These are phyloP conservation scores for Caenorhabditis imperialis DNA, from an alignment of 2,888 invertebrate species.

Conservation along the genomic window DNA sequence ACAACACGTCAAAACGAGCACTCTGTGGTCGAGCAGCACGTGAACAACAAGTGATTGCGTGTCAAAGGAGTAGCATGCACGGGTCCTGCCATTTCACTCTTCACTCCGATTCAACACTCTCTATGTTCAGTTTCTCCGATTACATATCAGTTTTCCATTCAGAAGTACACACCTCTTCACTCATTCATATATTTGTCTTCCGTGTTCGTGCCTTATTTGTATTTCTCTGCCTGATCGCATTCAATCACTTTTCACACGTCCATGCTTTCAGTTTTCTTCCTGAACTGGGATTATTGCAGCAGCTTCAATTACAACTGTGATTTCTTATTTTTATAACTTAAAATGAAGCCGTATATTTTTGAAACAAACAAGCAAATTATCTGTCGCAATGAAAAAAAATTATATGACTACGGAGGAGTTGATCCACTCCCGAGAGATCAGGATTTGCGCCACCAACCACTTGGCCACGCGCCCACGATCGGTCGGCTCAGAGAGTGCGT, in stretches of 20 bases:
- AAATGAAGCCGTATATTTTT: too few species aligned
- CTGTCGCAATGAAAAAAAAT: too few species aligned
- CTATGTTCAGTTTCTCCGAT: neutral
- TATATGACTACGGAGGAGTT: too few species aligned
- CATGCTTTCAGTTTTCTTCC: constrained; percentile 22
- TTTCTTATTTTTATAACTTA: constrained; percentile 8
- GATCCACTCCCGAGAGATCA: too few species aligned
- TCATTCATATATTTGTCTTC: constrained; percentile 3
- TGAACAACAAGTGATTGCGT: constrained; percentile 37
- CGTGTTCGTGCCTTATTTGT: constrained; percentile 17
- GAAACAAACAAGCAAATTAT: too few species aligned
- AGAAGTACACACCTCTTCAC: neutral
- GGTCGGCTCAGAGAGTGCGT: too few species aligned
- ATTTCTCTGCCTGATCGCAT: constrained; percentile 9
- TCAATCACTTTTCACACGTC: constrained; percentile 5
- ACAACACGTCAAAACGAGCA: constrained; percentile 46
- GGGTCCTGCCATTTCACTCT: constrained; percentile 36
- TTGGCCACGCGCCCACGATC: too few species aligned
- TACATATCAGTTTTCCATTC: constrained; percentile 17
- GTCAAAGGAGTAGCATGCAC: constrained; percentile 1
- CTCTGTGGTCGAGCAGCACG: constrained; percentile 25
- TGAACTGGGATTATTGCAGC: constrained; percentile 13
- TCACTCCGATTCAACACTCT: constrained; percentile 24
- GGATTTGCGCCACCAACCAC: too few species aligned
- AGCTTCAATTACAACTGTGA: constrained; percentile 42